Conservation (phyloP, 2,113 vertebrate genomes). For the Oxyruncus cristatus region DNA sequence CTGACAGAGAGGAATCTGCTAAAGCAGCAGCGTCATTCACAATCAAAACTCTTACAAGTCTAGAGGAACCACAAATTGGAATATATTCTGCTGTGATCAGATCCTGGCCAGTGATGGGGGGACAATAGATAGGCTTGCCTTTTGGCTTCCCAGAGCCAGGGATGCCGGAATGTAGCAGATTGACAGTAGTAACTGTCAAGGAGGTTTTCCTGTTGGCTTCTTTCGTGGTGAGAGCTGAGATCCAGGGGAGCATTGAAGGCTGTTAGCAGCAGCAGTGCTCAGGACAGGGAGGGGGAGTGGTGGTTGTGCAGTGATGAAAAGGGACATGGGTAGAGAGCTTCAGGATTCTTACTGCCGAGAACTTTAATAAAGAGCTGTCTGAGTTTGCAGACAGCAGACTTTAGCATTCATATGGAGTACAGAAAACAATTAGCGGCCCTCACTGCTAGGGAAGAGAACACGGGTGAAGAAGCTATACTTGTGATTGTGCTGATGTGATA, state of each 20-base stretch:
- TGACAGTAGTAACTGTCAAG: neutral
- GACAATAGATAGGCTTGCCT: neutral
- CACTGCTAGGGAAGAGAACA: neutral
- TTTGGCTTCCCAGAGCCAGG: neutral
- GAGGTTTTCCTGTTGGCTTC: neutral
- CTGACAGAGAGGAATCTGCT: neutral
- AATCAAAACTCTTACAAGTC: neutral
- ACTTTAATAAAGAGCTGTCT: neutral
- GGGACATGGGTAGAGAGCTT: neutral
- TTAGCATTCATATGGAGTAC: neutral
- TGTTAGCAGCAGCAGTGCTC: neutral
- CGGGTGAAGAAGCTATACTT: neutral
- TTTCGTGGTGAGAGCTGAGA: neutral
- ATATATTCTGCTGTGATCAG: neutral
- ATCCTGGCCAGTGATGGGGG: accelerated
- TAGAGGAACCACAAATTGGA: neutral
- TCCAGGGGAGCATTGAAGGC: neutral
- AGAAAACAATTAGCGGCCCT: neutral
- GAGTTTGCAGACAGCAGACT: neutral
- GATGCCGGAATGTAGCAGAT: neutral
- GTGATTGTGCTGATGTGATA: neutral
- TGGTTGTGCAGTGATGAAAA: neutral
- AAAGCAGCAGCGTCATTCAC: neutral
- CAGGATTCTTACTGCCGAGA: neutral
- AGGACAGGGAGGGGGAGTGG: neutral